These are phyloP conservation scores for mouse (Mus musculus) DNA, from an alignment of 2,113 vertebrate genomes.

Conservation along the genomic window DNA sequence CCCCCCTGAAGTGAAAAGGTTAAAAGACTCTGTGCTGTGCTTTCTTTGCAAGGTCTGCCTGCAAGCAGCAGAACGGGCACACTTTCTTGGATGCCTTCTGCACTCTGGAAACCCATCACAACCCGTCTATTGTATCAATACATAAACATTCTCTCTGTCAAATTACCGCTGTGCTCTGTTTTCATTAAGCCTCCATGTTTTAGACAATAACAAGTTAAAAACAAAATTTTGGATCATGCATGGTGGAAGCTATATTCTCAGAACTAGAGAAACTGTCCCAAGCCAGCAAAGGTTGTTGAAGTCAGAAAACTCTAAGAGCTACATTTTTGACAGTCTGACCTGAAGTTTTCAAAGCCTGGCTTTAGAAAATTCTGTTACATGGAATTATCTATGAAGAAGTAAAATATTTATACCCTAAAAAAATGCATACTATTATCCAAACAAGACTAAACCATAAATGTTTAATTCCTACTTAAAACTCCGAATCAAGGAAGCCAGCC, in stretches of 20 bases:
- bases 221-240: neutral
- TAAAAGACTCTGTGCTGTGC: neutral
- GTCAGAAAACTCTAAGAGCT: neutral
- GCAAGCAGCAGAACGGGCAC: neutral
- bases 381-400: neutral
- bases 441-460: conserved; percentile 27
- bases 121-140: neutral
- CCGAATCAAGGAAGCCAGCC: neutral
- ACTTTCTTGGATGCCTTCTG: neutral
- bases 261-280: neutral
- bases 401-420: conserved; percentile 42
- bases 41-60: conserved; percentile 46
- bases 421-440: conserved; percentile 36
- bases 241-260: too few species aligned
- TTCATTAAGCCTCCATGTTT: neutral
- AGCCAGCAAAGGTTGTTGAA: neutral
- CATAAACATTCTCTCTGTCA: neutral
- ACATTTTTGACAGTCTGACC: neutral
- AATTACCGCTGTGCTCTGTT: conserved; percentile 8
- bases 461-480: conserved; percentile 23
- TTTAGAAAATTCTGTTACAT: neutral
- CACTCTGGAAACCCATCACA: conserved; percentile 1
- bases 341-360: neutral
- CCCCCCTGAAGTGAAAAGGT: conserved; percentile 53
- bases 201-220: neutral